These are phyloP conservation scores for Todiramphus chloris DNA, from an alignment of 2,113 vertebrate genomes.

Conservation along the genomic window DNA sequence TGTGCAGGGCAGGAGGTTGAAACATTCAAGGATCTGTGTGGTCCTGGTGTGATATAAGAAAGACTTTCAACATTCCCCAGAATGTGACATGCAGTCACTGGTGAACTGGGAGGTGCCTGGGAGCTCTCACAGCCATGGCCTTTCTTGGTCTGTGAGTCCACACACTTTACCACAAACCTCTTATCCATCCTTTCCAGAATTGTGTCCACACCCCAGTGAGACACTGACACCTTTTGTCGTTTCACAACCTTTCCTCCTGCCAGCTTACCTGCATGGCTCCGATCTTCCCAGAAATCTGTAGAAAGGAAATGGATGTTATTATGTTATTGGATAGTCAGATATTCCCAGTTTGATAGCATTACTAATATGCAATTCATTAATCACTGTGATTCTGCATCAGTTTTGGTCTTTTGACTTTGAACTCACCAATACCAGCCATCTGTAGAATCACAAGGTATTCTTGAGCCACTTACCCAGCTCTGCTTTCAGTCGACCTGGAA, in stretches of 20 bases:
- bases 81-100: background rate
- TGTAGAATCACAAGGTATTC: background rate
- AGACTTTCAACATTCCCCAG: background rate
- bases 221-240: background rate
- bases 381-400: background rate
- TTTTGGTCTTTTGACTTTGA: background rate
- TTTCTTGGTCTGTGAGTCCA: background rate
- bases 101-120: background rate
- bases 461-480: background rate
- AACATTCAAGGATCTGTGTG: rapidly evolving
- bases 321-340: too few relatives aligned
- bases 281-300: background rate
- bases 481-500: background rate
- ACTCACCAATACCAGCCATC: background rate
- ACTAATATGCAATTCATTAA: background rate
- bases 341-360: background rate
- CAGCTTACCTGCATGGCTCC: background rate
- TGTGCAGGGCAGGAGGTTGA: rapidly evolving
- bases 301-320: background rate
- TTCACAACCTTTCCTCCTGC: background rate
- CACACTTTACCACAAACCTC: background rate
- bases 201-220: background rate
- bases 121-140: background rate
- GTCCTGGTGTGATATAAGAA: background rate
- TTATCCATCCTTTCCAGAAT: background rate